Conservation (phyloP, 2,888 invertebrate genomes). For the Agriotes lineatus region DNA sequence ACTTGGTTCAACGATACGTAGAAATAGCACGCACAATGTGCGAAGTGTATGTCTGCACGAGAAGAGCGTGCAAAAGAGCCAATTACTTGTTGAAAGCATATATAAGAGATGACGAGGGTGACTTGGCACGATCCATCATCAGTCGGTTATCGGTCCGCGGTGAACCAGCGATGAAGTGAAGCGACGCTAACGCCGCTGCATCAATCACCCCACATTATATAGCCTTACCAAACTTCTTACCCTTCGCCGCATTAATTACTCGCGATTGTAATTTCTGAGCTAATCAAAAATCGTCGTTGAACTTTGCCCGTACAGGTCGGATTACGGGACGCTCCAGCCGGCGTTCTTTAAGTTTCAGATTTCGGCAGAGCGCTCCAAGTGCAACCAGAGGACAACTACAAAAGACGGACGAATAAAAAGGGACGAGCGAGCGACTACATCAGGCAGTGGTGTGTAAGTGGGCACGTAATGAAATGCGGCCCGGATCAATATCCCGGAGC, state of each 20-base stretch:
- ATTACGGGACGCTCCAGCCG: background rate
- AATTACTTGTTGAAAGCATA: constrained; percentile 40
- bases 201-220: constrained; percentile 53
- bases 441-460: constrained; percentile 56
- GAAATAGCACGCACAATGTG: background rate
- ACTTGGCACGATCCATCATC: constrained; percentile 48
- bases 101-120: constrained; percentile 42
- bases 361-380: background rate
- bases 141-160: constrained; percentile 50
- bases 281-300: background rate
- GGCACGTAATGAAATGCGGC: constrained; percentile 63
- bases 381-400: constrained; percentile 14
- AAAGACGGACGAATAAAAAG: constrained; percentile 36
- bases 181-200: constrained; percentile 51
- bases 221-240: constrained; percentile 35
- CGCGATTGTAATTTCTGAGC: background rate
- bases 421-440: constrained; percentile 33
- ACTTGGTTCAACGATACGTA: background rate
- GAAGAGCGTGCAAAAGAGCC: constrained; percentile 27
- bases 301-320: background rate
- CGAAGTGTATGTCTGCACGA: background rate
- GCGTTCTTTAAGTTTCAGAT: constrained; percentile 19
- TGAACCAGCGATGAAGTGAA: constrained; percentile 55
- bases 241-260: constrained; percentile 35
- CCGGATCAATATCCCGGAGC: constrained; percentile 64